Percentiles rank a stretch among this genome's conserved stretches.
Evolutionary conservation across 2,888 invertebrate genomes (phyloP).

Genomic region (Agrilus mali): DNA sequence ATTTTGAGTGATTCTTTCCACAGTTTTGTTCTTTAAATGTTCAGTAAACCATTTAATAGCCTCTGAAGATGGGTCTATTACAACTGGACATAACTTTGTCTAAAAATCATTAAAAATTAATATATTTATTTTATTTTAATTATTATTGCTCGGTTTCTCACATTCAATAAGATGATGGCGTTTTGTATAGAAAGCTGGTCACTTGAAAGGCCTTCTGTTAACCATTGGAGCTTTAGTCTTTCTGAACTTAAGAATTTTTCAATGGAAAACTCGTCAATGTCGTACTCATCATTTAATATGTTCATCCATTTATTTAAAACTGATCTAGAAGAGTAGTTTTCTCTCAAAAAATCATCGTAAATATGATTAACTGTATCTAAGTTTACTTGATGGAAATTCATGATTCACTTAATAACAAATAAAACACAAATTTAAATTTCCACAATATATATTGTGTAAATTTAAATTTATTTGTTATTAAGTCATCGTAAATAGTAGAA

Average conservation of each 20-base stretch:
- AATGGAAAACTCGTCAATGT: conserved; percentile 35
- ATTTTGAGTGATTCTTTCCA: conserved; percentile 70
- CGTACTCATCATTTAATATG: conserved; percentile 19
- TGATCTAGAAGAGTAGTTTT: conserved; percentile 20
- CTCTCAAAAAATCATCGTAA: neutral
- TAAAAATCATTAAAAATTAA: too few species aligned
- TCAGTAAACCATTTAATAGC: conserved; percentile 71
- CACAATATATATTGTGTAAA: too few species aligned
- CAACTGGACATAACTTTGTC: conserved; percentile 53
- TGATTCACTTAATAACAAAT: too few species aligned
- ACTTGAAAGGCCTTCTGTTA: conserved; percentile 69
- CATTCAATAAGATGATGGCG: conserved; percentile 65
- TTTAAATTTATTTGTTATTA: too few species aligned
- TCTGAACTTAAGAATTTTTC: conserved; percentile 50
- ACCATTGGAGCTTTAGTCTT: conserved; percentile 73
- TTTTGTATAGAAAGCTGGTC: conserved; percentile 72
- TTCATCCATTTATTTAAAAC: conserved; percentile 27
- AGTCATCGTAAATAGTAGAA: too few species aligned
- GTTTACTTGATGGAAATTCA: too few species aligned
- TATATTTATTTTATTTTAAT: conserved; percentile 2
- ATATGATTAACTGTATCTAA: too few species aligned
- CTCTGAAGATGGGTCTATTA: conserved; percentile 82
- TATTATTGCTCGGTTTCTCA: conserved; percentile 22
- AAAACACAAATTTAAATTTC: too few species aligned
- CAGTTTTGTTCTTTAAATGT: conserved; percentile 49